phyloP scores from a whole-genome alignment of 2,797 vertebrate species.

The Australoheros facetus region DNA sequence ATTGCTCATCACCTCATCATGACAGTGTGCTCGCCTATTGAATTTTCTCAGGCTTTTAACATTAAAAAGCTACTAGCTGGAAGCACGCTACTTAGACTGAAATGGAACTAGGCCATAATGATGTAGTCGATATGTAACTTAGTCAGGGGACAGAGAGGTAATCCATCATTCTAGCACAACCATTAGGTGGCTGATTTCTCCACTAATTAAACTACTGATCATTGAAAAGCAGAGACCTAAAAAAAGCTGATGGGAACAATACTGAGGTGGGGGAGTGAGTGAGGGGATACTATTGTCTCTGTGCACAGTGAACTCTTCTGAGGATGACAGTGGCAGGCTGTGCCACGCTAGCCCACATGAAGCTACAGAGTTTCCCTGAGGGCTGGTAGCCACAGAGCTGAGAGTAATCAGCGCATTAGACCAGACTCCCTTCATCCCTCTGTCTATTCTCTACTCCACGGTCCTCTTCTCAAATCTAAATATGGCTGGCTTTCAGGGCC shows the following conservation, averaged over 20 bases:
- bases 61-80: slow-evolving; percentile 46
- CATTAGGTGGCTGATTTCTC: slow-evolving; percentile 62
- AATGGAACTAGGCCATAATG: slow-evolving; percentile 71
- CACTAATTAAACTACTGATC: slow-evolving; percentile 63
- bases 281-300: slow-evolving; percentile 11
- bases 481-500: slow-evolving; percentile 11
- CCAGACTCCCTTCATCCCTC: slow-evolving; percentile 26
- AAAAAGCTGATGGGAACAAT: slow-evolving; percentile 19
- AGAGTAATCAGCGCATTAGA: slow-evolving; percentile 43
- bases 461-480: slow-evolving; percentile 10
- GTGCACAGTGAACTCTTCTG: slow-evolving; percentile 39
- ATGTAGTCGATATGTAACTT: slow-evolving; percentile 63
- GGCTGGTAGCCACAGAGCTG: slow-evolving; percentile 35
- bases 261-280: background rate
- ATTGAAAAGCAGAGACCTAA: slow-evolving; percentile 30
- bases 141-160: slow-evolving; percentile 33
- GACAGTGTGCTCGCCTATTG: slow-evolving; percentile 56
- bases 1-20: slow-evolving; percentile 64
- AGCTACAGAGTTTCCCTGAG: slow-evolving; percentile 40
- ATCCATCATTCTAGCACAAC: slow-evolving; percentile 61
- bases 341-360: slow-evolving; percentile 60
- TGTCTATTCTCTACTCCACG: background rate
- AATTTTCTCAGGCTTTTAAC: slow-evolving; percentile 68
- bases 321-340: slow-evolving; percentile 60
- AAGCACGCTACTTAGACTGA: slow-evolving; percentile 56